Percentiles rank a stretch among this genome's conserved stretches.
Evolutionary conservation across 2,113 vertebrate genomes (phyloP).

Genomic region (Elephas maximus): DNA sequence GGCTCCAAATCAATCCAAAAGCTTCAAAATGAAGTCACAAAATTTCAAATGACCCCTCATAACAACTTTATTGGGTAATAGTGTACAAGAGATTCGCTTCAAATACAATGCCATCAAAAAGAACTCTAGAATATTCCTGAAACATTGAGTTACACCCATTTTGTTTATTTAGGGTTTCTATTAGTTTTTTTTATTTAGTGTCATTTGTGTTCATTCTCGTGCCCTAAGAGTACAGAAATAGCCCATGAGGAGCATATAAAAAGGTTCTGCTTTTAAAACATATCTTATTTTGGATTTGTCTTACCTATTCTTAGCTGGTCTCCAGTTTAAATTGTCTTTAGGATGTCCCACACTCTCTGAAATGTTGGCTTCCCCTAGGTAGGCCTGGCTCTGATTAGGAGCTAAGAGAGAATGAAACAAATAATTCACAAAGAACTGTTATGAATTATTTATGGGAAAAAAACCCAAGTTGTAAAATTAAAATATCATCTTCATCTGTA

Average conservation of each 20-base stretch:
- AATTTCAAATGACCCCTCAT: slow-evolving; percentile 27
- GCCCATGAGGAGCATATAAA: neutral
- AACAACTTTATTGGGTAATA: slow-evolving; percentile 54
- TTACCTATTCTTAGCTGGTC: neutral
- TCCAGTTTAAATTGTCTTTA: neutral
- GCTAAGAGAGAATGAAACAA: neutral
- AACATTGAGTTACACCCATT: neutral
- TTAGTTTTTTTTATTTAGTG: neutral
- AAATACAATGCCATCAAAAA: slow-evolving; percentile 37
- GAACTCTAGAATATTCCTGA: neutral
- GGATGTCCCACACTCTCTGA: neutral
- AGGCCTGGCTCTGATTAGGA: neutral
- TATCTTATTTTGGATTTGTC: neutral
- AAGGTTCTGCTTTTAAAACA: neutral
- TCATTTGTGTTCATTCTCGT: neutral
- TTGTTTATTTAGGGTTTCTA: neutral
- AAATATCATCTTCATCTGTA: neutral
- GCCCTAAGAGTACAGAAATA: neutral
- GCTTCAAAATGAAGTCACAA: neutral
- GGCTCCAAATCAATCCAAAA: neutral
- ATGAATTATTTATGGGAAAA: neutral
- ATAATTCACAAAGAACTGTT: neutral
- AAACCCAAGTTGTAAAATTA: neutral
- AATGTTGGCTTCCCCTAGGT: neutral
- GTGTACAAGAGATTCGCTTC: neutral